Conservation (phyloP, 2,888 invertebrate genomes). For the Megastigmus dorsalis region DNA sequence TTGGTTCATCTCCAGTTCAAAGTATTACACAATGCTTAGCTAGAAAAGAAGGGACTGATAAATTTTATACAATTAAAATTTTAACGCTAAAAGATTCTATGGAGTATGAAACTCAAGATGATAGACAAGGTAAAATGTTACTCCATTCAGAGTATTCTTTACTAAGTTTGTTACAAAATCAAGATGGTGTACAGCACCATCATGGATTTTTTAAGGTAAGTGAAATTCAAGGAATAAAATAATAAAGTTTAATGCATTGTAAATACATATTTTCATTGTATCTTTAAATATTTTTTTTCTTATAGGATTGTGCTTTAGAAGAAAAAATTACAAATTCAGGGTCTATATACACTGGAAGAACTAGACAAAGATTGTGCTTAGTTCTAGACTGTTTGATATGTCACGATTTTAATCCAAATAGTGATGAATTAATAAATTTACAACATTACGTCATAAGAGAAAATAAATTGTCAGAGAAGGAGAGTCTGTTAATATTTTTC, state of each 20-base stretch:
- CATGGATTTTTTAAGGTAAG: slow-evolving; percentile 85
- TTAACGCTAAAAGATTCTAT: slow-evolving; percentile 76
- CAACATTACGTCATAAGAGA: slow-evolving; percentile 87
- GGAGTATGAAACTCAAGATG: slow-evolving; percentile 82
- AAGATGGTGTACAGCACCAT: slow-evolving; percentile 85
- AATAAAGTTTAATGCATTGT: not conserved
- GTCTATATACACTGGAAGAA: slow-evolving; percentile 77
- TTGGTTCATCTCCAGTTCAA: slow-evolving; percentile 84
- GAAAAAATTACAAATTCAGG: slow-evolving; percentile 77
- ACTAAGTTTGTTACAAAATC: slow-evolving; percentile 81
- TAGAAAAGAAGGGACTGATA: slow-evolving; percentile 81
- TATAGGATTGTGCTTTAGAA: slow-evolving; percentile 82
- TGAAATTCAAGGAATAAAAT: slow-evolving; percentile 15
- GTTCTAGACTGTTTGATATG: slow-evolving; percentile 84
- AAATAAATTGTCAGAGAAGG: slow-evolving; percentile 84
- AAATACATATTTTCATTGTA: not conserved
- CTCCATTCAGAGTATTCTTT: slow-evolving; percentile 86
- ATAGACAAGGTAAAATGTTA: slow-evolving; percentile 86
- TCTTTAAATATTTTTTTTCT: slow-evolving; percentile 55
- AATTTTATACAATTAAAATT: slow-evolving; percentile 82
- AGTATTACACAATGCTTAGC: slow-evolving; percentile 87
- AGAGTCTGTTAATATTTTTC: slow-evolving; percentile 84
- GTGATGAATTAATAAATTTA: slow-evolving; percentile 80
- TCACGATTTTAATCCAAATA: slow-evolving; percentile 79
- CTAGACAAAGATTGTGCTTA: slow-evolving; percentile 80